Evolutionary conservation across 2,797 vertebrate genomes (phyloP), one percentile per base, ranked within the genome.

Genomic region (Gouania willdenowi): DNA sequence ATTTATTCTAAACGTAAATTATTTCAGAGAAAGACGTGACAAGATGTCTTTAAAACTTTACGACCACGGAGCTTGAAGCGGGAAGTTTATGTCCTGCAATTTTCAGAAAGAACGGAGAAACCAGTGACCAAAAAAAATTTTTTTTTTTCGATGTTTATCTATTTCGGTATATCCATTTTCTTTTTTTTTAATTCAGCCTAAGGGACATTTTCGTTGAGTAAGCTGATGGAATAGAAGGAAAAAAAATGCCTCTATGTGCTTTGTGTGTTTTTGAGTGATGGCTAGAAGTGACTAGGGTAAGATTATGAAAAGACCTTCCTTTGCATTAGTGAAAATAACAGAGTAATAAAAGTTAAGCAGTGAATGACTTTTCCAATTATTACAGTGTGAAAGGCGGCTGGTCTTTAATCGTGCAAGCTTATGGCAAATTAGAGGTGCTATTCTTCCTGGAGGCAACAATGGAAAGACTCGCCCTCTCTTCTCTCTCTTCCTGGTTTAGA

Each of bases 311-410:
- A 71, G 20, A 69, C 42, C 37, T 69, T 72, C 37, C 54, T 53
- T 27, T 52, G 55, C 56, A 79, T 77, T 80, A 76, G 48, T 42
- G 57, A 43, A 71, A 84, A 82, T 77, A 82, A 82, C 71, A 75
- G 35, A 48, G 64, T 81, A 85, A 83, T 81, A 52, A 71, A 78
- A 85, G 76, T 84, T 86, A 82, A 87, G 81, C 74, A 70, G 66
- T 83, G 83, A 88, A 88, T 90, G 85, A 89, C 88, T 90, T 89
- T 87, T 88, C 87, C 87, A 87, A 91, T 90, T 91, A 91, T 88
- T 85, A 88, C 87, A 26, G 75, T 82, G 88, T 89, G 90, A 92
- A 90, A 89, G 87, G 88, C 91, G 88, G 85, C 89, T 75, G 83
- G 85, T 89, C 87, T 87, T 90, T 90, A 92, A 89, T 88, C 89